These are phyloP conservation scores for Isichthys henryi DNA, from an alignment of 2,113 vertebrate species.

Conservation along the genomic window DNA sequence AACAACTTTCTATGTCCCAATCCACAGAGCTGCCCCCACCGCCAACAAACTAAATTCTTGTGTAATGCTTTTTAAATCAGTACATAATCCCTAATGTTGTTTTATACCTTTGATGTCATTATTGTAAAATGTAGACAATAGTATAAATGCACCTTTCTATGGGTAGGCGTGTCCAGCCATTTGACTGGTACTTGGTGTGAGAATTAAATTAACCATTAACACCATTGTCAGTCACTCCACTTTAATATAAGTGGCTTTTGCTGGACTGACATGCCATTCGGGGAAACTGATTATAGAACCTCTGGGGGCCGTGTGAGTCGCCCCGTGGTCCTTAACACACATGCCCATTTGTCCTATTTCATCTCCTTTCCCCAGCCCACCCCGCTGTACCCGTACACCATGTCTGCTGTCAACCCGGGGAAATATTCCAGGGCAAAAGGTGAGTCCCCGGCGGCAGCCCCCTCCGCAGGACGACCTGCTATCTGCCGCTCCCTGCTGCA, in stretches of 20 bases:
- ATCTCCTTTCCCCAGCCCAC: conserved; percentile 55
- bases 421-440: conserved; percentile 79
- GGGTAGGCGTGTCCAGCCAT: not conserved
- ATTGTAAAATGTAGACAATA: no score
- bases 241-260: not conserved
- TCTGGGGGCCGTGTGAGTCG: not conserved
- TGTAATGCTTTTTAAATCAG: not conserved
- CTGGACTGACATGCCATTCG: not conserved
- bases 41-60: not conserved
- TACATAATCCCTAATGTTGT: not conserved
- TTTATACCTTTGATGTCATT: no score
- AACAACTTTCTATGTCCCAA: not conserved
- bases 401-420: conserved; percentile 75
- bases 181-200: not conserved
- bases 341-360: not conserved
- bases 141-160: not conserved
- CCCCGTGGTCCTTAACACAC: not conserved
- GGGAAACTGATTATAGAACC: not conserved
- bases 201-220: not conserved
- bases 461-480: not conserved
- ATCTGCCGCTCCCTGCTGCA: not conserved
- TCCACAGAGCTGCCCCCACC: not conserved
- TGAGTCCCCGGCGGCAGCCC: conserved; percentile 28
- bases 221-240: not conserved
- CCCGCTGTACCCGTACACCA: conserved; percentile 79